phyloP scores from a whole-genome alignment of 2,113 vertebrate species.

The Charina bottae region DNA sequence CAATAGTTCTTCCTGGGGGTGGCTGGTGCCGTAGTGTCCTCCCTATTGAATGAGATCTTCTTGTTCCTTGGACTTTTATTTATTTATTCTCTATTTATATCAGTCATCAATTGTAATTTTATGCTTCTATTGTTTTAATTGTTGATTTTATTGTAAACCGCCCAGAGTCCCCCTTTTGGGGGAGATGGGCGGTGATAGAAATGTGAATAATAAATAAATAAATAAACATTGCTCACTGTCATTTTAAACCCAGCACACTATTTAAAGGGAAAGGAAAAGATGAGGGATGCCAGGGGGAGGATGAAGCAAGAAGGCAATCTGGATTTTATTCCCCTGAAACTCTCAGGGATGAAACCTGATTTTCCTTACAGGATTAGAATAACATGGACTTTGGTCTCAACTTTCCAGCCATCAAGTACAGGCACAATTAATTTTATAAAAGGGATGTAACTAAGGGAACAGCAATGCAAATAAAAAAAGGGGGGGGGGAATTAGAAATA shows the following conservation, averaged over 20 bases:
- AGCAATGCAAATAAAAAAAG: accelerated
- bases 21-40: too few relatives aligned
- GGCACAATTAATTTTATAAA: constrained; percentile 46
- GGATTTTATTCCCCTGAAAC: constrained; percentile 3
- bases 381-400: constrained; percentile 54
- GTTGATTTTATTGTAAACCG: too few relatives aligned
- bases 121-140: too few relatives aligned
- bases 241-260: constrained; percentile 63
- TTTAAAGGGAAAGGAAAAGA: constrained; percentile 56
- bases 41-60: too few relatives aligned
- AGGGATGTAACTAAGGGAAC: not conserved
- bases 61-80: too few relatives aligned
- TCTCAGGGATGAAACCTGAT: constrained; percentile 42
- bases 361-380: constrained; percentile 26
- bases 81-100: too few relatives aligned
- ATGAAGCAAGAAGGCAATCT: constrained; percentile 38
- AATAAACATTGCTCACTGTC: constrained; percentile 82
- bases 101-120: too few relatives aligned
- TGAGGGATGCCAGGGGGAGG: constrained; percentile 24
- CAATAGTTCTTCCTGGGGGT: too few relatives aligned
- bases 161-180: too few relatives aligned
- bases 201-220: too few relatives aligned
- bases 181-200: too few relatives aligned
- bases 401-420: constrained; percentile 32
- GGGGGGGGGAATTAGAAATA: constrained; percentile 31